A percentile compares a stretch with the other conserved stretches of the same genome.
Evolutionary conservation across 2,113 vertebrate genomes (phyloP).

Genomic region (Columbina picui): DNA sequence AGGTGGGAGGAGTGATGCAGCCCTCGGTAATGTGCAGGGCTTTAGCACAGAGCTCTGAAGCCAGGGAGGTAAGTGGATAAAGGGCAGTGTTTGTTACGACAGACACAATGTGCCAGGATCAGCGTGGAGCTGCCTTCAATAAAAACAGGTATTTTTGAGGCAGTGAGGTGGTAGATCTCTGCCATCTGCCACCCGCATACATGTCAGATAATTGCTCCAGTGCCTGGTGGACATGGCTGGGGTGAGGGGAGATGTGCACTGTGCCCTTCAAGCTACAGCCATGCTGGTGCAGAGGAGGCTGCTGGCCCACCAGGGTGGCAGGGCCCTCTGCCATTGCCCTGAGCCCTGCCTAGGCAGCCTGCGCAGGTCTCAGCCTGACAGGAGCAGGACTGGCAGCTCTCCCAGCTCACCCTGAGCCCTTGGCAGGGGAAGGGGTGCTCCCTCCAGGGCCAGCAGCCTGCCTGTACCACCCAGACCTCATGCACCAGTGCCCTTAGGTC

Average conservation of each 20-base stretch:
- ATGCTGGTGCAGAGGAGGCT: neutral
- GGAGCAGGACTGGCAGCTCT: neutral
- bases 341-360: neutral
- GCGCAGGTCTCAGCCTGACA: neutral
- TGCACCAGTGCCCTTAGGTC: neutral
- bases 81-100: neutral
- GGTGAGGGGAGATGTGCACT: fast-evolving
- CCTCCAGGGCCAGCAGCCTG: neutral
- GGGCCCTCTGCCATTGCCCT: neutral
- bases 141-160: neutral
- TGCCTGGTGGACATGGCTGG: neutral
- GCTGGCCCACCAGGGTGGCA: neutral
- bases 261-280: neutral
- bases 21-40: fast-evolving
- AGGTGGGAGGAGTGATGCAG: neutral
- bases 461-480: fast-evolving
- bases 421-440: neutral
- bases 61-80: neutral
- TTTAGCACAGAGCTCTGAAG: neutral
- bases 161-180: neutral
- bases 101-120: neutral
- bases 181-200: neutral
- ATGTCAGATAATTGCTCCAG: fast-evolving
- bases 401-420: fast-evolving
- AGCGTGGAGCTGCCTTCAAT: neutral